Base-by-base conservation (phyloP, 2,113 vertebrate genomes). In the Bos javanicus region DNA sequence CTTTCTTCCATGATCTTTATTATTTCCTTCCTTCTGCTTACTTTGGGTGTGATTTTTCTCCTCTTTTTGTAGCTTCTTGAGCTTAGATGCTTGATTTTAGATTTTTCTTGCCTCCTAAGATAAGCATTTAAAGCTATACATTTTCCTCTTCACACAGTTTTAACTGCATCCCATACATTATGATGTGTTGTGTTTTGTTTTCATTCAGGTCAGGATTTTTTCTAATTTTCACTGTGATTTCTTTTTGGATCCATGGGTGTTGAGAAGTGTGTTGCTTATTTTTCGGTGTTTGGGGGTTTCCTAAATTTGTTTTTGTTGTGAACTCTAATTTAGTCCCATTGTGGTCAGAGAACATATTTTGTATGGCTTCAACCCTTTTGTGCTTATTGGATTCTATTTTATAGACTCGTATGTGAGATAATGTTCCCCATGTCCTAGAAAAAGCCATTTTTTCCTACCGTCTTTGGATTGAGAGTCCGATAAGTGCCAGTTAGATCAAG, bases 121-220 rank as follows among this genome's bases (percentile, higher is more conserved):
- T 2, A 46, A 36, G 3, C 39, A 14, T 46, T 48, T 54, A 62
- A n/a, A 52, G 76, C 26, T 84, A 2, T 1, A 1, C 0, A 5
- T 80, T 19, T 30, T 17, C 90, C 76, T 54, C 81, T 48, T 52
- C 17, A 36, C 16, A 1, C 67, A 15, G 33, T 67, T 19, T 62
- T 15, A 11, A 76, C 50, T 57, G 8, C 23, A 12, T 7, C 54
- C 23, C 33, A 0, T 8, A 4, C 7, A 0, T 9, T 4, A 16
- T 2, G 19, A 2, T 21, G 30, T 2, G 43, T 25, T n/a, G 62
- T 4, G 25, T 43, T 62, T 85, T 78, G 16, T 76, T 54, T 96
- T 76, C 83, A n/a, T 25, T 80, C 57, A n/a, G 43, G 16, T 80
- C 28, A n/a, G 19, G 43, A n/a, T 48, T 28, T 30, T 92, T 60